phyloP scores from a whole-genome alignment of 2,113 vertebrate genomes.

The Lagenorhynchus albirostris region DNA sequence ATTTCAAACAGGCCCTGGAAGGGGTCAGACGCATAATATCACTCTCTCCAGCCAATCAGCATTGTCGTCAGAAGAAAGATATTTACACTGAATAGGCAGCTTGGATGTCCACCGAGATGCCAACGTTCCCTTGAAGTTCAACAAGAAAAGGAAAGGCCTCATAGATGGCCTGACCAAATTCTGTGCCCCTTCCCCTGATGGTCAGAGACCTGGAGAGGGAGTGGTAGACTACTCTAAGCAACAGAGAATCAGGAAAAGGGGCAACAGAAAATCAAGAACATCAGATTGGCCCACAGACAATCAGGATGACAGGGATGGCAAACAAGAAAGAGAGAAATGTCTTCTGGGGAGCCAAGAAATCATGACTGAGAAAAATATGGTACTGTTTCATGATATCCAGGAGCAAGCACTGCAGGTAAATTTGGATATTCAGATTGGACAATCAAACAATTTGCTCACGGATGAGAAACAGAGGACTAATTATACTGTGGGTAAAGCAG shows the following conservation, averaged over 20 bases:
- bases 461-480: not conserved
- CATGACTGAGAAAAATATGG: slow-evolving; percentile 97
- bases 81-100: slow-evolving; percentile 87
- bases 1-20: slow-evolving; percentile 87
- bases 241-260: slow-evolving; percentile 92
- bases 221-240: slow-evolving; percentile 94
- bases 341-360: slow-evolving; percentile 92
- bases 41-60: slow-evolving; percentile 77
- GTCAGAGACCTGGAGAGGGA: slow-evolving; percentile 91
- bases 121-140: not conserved
- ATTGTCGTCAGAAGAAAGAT: slow-evolving; percentile 87
- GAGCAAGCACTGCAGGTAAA: slow-evolving; percentile 97
- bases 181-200: slow-evolving; percentile 97
- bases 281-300: slow-evolving; percentile 95
- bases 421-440: not conserved
- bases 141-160: slow-evolving; percentile 96
- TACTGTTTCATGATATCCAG: slow-evolving; percentile 97
- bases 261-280: slow-evolving; percentile 91
- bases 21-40: slow-evolving; percentile 87
- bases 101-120: slow-evolving; percentile 91
- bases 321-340: slow-evolving; percentile 90
- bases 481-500: not conserved
- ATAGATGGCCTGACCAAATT: slow-evolving; percentile 99
- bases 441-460: not conserved
- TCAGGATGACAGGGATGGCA: slow-evolving; percentile 95